Evolutionary conservation across 1,140 invertebrate genomes (phyloP).

Genomic region (Drosophila quadrilineata): DNA sequence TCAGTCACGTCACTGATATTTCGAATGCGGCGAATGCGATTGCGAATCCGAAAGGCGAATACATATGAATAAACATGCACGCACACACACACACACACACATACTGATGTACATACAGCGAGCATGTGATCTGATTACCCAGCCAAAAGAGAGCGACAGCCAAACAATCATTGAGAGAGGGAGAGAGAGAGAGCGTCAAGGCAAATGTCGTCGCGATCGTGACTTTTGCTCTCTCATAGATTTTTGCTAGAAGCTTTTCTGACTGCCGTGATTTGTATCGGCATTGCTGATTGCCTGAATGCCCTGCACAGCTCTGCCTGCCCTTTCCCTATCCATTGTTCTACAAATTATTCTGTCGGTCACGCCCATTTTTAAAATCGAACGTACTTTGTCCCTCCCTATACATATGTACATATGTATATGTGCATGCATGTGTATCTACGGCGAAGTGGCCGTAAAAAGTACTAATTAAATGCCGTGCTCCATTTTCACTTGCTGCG

Average conservation of each 20-base stretch:
- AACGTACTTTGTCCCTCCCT: constrained; percentile 11
- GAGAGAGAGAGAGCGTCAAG: constrained; percentile 1
- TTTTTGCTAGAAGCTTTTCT: constrained; percentile 23
- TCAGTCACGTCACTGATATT: constrained; percentile 41
- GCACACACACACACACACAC: too few species aligned
- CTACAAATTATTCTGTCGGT: background rate
- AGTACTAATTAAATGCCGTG: constrained; percentile 47
- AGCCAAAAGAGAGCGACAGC: background rate
- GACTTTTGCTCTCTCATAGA: constrained; percentile 15
- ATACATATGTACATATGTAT: background rate
- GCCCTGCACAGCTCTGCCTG: constrained; percentile 8
- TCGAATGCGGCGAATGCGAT: constrained; percentile 37
- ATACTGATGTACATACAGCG: too few species aligned
- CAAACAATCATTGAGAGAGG: background rate
- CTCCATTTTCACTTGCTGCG: constrained; percentile 24
- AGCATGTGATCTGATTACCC: constrained; percentile 63
- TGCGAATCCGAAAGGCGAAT: constrained; percentile 36
- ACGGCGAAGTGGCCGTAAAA: constrained; percentile 2
- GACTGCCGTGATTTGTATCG: constrained; percentile 28
- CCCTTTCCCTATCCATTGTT: too few species aligned
- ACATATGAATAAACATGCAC: too few species aligned
- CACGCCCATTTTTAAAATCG: background rate
- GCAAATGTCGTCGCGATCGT: too few species aligned
- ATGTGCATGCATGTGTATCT: background rate
- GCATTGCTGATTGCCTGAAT: background rate